A percentile compares a stretch with the other conserved stretches of the same genome.
Conservation (phyloP, 1,140 invertebrate species). For the Pseudoatta argentina region DNA sequence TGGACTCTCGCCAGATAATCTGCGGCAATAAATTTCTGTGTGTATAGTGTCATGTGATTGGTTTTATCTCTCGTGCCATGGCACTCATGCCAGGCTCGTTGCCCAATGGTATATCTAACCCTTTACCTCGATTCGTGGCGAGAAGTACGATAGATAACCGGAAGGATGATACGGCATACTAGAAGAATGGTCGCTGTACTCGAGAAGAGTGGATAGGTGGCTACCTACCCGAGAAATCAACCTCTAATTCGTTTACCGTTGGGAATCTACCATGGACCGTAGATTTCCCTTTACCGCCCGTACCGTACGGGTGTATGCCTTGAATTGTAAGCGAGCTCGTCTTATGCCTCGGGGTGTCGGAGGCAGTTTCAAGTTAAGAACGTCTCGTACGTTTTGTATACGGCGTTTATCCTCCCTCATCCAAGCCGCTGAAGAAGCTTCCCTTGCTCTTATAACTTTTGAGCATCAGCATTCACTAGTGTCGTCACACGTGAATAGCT, state of each 20-base stretch:
- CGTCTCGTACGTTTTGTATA: conserved; percentile 56
- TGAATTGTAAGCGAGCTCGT: conserved; percentile 72
- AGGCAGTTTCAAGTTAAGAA: conserved; percentile 51
- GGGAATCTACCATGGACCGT: conserved; percentile 70
- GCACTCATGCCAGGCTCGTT: conserved; percentile 54
- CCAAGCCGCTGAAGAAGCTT: conserved; percentile 36
- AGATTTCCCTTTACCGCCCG: background rate
- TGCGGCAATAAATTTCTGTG: conserved; percentile 84
- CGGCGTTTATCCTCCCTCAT: conserved; percentile 54
- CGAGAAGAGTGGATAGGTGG: conserved; percentile 42
- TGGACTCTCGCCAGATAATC: conserved; percentile 85
- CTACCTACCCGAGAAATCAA: conserved; percentile 79
- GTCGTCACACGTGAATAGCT: conserved; percentile 55
- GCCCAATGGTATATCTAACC: conserved; percentile 71
- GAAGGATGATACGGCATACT: conserved; percentile 63
- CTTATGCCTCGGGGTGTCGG: conserved; percentile 48
- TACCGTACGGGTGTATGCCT: conserved; percentile 46
- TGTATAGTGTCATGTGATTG: conserved; percentile 83
- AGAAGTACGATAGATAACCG: conserved; percentile 64
- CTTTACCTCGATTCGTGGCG: conserved; percentile 66
- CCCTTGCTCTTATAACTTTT: conserved; percentile 42
- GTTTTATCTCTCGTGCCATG: conserved; percentile 80
- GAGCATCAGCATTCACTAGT: conserved; percentile 55
- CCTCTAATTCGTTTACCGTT: conserved; percentile 78
- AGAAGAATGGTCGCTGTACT: conserved; percentile 48